A percentile compares a stretch with the other conserved stretches of the same genome.
These are phyloP conservation scores for Heterochromis multidens DNA, from an alignment of 2,113 vertebrate genomes.

Conservation along the genomic window DNA sequence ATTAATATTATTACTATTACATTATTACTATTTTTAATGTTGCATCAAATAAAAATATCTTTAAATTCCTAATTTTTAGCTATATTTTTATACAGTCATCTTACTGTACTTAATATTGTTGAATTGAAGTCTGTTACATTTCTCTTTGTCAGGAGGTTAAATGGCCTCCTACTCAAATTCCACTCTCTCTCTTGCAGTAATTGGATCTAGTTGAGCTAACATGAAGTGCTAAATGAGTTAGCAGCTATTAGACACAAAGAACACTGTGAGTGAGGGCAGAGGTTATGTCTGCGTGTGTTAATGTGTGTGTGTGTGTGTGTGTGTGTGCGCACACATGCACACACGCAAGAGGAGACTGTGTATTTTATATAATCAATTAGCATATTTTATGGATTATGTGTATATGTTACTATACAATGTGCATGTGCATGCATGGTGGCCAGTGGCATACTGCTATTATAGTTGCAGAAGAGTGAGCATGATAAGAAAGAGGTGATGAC, in stretches of 20 bases:
- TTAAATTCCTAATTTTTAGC: not conserved
- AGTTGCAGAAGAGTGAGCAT: conserved; percentile 7
- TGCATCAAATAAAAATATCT: not conserved
- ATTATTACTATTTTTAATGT: not conserved
- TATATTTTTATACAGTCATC: not conserved
- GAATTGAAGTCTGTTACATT: conserved; percentile 19
- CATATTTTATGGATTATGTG: not conserved
- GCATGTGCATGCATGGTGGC: not conserved
- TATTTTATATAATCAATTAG: not conserved
- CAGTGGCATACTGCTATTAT: not conserved
- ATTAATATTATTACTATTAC: not conserved
- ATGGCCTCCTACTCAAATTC: conserved; percentile 46
- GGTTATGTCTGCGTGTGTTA: conserved; percentile 20
- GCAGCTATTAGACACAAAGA: conserved; percentile 56
- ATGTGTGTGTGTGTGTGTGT: not conserved
- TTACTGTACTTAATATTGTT: not conserved
- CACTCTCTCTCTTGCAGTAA: conserved; percentile 45
- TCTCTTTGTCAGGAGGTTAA: conserved; percentile 50
- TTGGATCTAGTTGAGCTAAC: conserved; percentile 69
- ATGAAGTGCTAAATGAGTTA: conserved; percentile 68
- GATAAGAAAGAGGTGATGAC: conserved; percentile 33
- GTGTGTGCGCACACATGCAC: not conserved
- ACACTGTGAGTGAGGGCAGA: conserved; percentile 41
- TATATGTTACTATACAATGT: not conserved
- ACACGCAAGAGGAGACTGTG: not conserved